These are phyloP conservation scores for Platyscapa corneri DNA, from an alignment of 1,140 invertebrate species.

Conservation along the genomic window DNA sequence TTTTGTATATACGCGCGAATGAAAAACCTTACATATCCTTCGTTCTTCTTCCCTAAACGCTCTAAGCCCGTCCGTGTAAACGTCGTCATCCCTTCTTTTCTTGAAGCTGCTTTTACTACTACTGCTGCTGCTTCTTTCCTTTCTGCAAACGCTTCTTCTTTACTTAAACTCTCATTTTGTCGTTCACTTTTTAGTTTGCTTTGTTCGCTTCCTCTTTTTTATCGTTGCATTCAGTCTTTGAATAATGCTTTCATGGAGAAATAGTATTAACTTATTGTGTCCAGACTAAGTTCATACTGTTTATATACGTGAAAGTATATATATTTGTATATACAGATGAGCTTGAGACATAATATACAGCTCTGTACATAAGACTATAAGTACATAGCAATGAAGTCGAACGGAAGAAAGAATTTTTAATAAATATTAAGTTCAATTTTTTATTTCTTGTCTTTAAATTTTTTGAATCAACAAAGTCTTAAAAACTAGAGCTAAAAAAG, in stretches of 20 bases:
- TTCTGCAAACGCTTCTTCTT: background rate
- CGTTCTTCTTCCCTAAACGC: constrained; percentile 3
- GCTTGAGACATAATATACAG: too few relatives aligned
- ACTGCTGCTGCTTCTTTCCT: background rate
- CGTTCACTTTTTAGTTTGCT: background rate
- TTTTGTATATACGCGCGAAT: background rate
- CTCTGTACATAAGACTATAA: background rate
- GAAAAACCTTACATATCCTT: background rate
- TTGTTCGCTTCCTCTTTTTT: background rate
- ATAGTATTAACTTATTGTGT: constrained; percentile 13
- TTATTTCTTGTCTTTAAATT: background rate
- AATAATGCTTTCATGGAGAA: background rate
- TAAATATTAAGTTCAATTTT: background rate
- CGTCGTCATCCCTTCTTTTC: background rate
- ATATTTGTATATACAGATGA: background rate
- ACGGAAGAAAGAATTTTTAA: background rate
- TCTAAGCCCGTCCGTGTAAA: constrained; percentile 19
- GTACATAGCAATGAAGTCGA: too few relatives aligned
- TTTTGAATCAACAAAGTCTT: background rate
- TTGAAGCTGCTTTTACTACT: background rate
- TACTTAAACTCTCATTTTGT: background rate
- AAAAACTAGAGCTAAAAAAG: background rate
- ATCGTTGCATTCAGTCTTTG: background rate
- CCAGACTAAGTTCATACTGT: too few relatives aligned
- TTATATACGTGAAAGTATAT: background rate